These are phyloP conservation scores for Rhea americana DNA, from an alignment of 2,113 vertebrate genomes.

Conservation along the genomic window DNA sequence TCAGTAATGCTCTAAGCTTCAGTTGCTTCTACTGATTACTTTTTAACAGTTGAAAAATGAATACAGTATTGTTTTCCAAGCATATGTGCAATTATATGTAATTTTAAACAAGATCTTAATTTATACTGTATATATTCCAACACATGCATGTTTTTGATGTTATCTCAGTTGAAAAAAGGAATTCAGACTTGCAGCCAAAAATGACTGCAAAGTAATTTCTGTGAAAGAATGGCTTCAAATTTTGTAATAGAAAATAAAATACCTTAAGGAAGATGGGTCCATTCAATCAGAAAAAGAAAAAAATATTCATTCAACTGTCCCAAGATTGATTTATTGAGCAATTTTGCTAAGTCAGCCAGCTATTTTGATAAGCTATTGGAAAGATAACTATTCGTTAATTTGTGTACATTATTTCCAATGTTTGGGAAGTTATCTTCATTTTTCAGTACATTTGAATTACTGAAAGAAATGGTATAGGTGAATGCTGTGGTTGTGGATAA, in stretches of 20 bases:
- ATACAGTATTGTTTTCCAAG: conserved; percentile 20
- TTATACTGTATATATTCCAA: background rate
- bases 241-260: background rate
- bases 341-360: background rate
- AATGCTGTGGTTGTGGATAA: background rate
- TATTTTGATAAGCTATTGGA: background rate
- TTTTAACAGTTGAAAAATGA: conserved; percentile 10
- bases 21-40: background rate
- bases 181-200: background rate
- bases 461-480: background rate
- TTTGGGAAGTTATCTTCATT: conserved; percentile 24
- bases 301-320: background rate
- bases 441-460: background rate
- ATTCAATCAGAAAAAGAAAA: background rate
- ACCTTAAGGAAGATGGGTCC: background rate
- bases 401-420: conserved; percentile 26
- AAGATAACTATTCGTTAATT: conserved; percentile 2
- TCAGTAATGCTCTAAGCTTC: background rate
- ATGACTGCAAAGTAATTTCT: background rate
- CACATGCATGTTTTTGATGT: background rate
- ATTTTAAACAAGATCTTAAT: conserved; percentile 16
- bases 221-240: background rate
- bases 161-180: background rate
- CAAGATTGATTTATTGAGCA: background rate
- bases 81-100: conserved; percentile 30